These are phyloP conservation scores for Pitta sordida DNA, from an alignment of 2,113 vertebrate genomes.

Conservation along the genomic window DNA sequence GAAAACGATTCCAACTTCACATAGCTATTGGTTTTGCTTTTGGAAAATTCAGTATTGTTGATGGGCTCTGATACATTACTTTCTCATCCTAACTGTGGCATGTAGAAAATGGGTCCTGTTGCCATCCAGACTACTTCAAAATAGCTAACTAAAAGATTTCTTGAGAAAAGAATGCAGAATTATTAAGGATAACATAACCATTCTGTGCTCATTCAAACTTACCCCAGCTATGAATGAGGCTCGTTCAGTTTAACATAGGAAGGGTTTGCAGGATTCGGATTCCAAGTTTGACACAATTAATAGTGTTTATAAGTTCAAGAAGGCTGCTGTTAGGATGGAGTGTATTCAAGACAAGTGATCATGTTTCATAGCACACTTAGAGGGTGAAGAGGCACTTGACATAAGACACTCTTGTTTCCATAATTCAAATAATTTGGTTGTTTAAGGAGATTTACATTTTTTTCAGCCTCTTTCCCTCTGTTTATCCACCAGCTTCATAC, in stretches of 20 bases:
- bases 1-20: not conserved
- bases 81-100: not conserved
- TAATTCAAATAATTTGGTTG: conserved; percentile 32
- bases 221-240: conserved; percentile 27
- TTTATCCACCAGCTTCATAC: not conserved
- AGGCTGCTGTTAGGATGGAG: conserved; percentile 22
- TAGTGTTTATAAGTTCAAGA: conserved; percentile 63
- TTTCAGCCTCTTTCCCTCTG: not conserved
- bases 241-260: conserved; percentile 15
- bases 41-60: not conserved
- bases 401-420: conserved; percentile 32
- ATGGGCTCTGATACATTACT: not conserved
- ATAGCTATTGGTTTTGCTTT: not conserved
- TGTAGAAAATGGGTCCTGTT: not conserved
- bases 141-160: not conserved
- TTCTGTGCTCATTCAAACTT: not conserved
- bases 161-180: conserved; percentile 5
- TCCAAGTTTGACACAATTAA: conserved; percentile 64
- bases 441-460: conserved; percentile 28
- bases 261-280: conserved; percentile 35
- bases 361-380: conserved; percentile 59
- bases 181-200: not conserved
- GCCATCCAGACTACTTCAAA: not conserved
- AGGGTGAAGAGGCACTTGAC: conserved; percentile 68
- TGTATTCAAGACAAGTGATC: conserved; percentile 45